Base-by-base conservation (phyloP, 2,888 invertebrate genomes). In the Ochropacha duplaris region DNA sequence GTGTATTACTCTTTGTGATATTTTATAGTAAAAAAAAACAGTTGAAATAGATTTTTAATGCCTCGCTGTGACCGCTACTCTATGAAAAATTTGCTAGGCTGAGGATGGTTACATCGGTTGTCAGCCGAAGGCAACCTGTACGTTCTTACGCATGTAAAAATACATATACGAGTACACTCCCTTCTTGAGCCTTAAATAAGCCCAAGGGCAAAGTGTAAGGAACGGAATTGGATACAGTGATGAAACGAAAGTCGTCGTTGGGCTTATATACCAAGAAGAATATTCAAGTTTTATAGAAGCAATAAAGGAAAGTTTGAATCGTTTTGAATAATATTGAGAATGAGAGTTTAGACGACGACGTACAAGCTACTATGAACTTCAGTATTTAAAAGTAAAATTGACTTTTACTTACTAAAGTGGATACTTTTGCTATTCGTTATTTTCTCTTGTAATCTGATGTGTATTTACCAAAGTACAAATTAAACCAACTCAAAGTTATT, bases 221-320 rank as follows among this genome's bases (percentile, higher is more conserved):
- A 70, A 75, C 72, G 62, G 76, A 83, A 86, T 81, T 83, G 81
- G 78, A 79, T 81, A 75, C 71, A 79, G 74, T 77, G 78, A 81
- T 76, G 78, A 78, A 78, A 79, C 71, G 74, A 74, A 78, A 72
- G 68, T 69, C 68, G 66, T 65, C 66, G 65, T 62, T 60, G 61
- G 57, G 55, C 70, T 62, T 71, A 68, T 65, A 71, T 9, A 12
- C n/a, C 22, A 52, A 22, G 52, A 74, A 77, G n/a, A 75, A 79
- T 81, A 80, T 79, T 78, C 73, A 76, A 76, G 71, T 80, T 79
- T 79, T 78, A 76, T 78, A 72, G 71, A 68, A 57, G 71, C 65
- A 59, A 71, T 76, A 74, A 72, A 74, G 70, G 57, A 65, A 67
- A 72, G 64, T 71, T 74, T 66, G 67, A 71, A 68, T n/a, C 60